Base-by-base conservation (phyloP, 2,888 invertebrate genomes). In the Daptonema setosum region DNA sequence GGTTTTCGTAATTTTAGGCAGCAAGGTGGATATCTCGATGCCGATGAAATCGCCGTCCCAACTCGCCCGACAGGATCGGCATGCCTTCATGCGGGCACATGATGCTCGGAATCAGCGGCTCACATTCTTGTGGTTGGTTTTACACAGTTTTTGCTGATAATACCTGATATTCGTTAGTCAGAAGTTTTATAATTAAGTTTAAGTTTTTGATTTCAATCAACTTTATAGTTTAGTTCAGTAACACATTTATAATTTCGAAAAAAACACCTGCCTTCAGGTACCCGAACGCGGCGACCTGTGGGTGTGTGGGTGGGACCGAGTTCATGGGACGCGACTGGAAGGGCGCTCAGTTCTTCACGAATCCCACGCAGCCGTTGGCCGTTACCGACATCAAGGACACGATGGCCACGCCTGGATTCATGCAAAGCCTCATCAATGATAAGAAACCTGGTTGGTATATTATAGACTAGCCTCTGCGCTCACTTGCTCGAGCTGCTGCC, bases 271-370 rank as follows among this genome's bases (percentile, higher is more conserved):
- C 59, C 60, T 45, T 97, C 28, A 95, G 93, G 93, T 81, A 84
- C 0, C 76, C 76, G 24, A 81, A 82, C 63, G 71, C 73, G 52
- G 72, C 70, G 54, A 62, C 58, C n/a, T 97, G 95, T 70, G 95
- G 93, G 0, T 97, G 95, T 71, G 83, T 84, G 30, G 95, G 95
- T 1, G 91, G 91, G 0, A 91, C 90, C 68, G 78, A 78, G 17
- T 97, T 97, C 75, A 95, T 95, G 69, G 95, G 91, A 1, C 81
- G 80, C 56, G 91, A 91, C 72, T 79, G 80, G 67, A 88, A 90
- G 70, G 93, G 91, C 0, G 75, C 80, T 17, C 80, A 81, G 62
- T 90, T 91, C 73, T 85, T 93, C 63, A 84, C 85, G 67, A 87
- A 87, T 0, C 35, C 35, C 8, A 8, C 17, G 35, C 35, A 35